phyloP scores from a whole-genome alignment of 2,113 vertebrate species.

The Actinemys pallida region DNA sequence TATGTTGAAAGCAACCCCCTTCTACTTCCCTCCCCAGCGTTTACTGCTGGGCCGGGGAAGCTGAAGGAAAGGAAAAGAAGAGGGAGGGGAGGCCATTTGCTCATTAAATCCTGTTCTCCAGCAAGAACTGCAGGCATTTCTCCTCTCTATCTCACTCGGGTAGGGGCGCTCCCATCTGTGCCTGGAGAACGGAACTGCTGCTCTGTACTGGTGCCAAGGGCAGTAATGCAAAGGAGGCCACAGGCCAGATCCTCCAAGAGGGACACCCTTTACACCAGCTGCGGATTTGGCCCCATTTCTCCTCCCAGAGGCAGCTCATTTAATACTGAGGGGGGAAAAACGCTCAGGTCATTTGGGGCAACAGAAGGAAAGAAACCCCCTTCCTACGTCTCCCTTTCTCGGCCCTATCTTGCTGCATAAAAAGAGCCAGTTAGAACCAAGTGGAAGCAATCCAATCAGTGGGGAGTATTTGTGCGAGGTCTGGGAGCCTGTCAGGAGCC shows the following conservation, averaged over 20 bases:
- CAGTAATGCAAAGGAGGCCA: neutral
- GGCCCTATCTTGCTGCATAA: neutral
- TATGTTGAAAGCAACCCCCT: neutral
- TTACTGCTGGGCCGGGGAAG: neutral
- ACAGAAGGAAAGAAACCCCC: neutral
- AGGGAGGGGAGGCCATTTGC: neutral
- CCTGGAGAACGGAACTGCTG: neutral
- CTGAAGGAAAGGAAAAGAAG: neutral
- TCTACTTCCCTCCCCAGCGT: neutral
- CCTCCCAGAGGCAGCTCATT: neutral
- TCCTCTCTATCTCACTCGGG: neutral
- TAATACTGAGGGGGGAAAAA: accelerated
- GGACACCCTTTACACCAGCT: neutral
- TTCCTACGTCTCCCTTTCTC: neutral
- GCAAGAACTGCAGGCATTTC: neutral
- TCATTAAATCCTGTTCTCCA: neutral
- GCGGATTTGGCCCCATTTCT: neutral
- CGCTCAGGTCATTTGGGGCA: neutral
- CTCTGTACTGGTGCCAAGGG: neutral
- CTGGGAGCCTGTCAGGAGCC: neutral
- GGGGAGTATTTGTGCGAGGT: neutral
- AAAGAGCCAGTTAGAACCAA: neutral
- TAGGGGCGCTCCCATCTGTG: neutral
- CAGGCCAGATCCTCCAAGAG: neutral
- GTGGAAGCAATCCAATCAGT: neutral